Evolutionary conservation across 2,888 invertebrate species (phyloP).

Genomic region (Lagria hirta): DNA sequence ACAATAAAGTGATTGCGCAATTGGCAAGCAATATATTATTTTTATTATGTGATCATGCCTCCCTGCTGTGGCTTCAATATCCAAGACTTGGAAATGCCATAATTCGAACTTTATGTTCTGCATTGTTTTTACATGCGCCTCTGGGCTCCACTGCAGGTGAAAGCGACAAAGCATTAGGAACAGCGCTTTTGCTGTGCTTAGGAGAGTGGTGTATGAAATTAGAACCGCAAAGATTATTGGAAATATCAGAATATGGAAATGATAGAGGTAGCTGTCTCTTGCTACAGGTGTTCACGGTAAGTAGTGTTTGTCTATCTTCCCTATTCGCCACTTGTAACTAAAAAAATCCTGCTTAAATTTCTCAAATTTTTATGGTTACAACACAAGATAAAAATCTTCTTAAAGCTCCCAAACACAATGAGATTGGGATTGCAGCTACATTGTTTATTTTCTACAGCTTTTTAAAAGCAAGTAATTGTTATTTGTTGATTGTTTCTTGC

Average conservation of each 20-base stretch:
- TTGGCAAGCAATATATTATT: slow-evolving; percentile 80
- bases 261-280: slow-evolving; percentile 55
- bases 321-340: too few relatives aligned
- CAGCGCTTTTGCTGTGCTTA: slow-evolving; percentile 82
- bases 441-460: too few relatives aligned
- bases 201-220: slow-evolving; percentile 94
- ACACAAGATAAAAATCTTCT: too few relatives aligned
- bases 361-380: too few relatives aligned
- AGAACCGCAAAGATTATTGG: slow-evolving; percentile 65
- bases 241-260: slow-evolving; percentile 56
- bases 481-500: too few relatives aligned
- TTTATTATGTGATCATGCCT: slow-evolving; percentile 77
- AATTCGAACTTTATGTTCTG: slow-evolving; percentile 57
- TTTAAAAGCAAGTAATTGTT: too few relatives aligned
- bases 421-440: too few relatives aligned
- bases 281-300: slow-evolving; percentile 73
- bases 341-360: too few relatives aligned
- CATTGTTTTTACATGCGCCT: slow-evolving; percentile 56
- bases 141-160: slow-evolving; percentile 58
- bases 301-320: too few relatives aligned
- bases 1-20: slow-evolving; percentile 78
- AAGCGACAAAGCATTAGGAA: slow-evolving; percentile 71
- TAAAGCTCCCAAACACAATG: too few relatives aligned
- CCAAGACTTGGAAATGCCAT: slow-evolving; percentile 65
- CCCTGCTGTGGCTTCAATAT: slow-evolving; percentile 68